Conservation (phyloP, 2,797 vertebrate species). For the Threskiornis aethiopicus region DNA sequence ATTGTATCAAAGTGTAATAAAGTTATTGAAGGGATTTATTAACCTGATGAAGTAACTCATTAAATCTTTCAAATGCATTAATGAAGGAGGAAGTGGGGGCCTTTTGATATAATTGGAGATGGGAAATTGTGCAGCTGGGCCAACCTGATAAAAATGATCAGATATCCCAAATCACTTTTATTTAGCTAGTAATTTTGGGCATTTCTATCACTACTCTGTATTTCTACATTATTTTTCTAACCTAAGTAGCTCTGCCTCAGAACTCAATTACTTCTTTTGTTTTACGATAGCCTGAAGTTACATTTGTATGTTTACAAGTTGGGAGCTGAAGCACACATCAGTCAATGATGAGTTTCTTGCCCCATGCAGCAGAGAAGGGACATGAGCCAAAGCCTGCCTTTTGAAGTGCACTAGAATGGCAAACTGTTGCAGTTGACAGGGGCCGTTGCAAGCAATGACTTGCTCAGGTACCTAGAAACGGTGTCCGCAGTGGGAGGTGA, state of each 20-base stretch:
- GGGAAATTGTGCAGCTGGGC: background rate
- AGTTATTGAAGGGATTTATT: conserved; percentile 59
- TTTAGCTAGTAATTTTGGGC: background rate
- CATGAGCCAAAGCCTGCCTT: background rate
- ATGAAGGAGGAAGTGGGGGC: conserved; percentile 10
- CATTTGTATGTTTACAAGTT: background rate
- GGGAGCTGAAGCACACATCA: background rate
- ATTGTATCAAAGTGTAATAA: conserved; percentile 28
- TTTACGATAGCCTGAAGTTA: background rate
- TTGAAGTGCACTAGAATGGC: background rate
- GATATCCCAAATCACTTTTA: background rate
- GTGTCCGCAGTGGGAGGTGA: background rate
- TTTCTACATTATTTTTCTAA: background rate
- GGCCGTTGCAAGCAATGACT: background rate
- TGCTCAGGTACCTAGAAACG: background rate
- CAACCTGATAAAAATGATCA: conserved; percentile 17
- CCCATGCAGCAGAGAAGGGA: background rate
- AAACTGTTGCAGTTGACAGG: background rate
- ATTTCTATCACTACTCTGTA: background rate
- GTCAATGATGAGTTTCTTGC: background rate
- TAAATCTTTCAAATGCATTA: conserved; percentile 47
- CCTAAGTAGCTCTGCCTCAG: background rate
- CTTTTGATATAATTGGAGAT: background rate
- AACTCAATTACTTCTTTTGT: background rate
- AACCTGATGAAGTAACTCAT: conserved; percentile 57